Conservation (phyloP, 2,888 invertebrate genomes). For the Strigamia crassipes region DNA sequence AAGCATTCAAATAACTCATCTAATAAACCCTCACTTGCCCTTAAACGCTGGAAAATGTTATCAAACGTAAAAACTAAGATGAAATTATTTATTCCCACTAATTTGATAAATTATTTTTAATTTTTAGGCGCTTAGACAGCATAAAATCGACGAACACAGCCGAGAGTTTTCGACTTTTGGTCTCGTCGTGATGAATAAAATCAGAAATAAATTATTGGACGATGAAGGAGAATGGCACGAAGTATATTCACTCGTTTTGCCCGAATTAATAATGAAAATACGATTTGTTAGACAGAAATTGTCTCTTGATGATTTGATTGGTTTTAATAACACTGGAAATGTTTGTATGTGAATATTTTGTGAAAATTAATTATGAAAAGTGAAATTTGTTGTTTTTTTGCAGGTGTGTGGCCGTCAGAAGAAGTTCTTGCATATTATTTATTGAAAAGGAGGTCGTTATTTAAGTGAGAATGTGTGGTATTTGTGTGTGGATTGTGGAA, state of each 20-base stretch:
- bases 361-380: background rate
- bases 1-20: background rate
- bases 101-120: background rate
- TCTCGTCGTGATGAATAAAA: background rate
- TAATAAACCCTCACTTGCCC: background rate
- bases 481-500: no score
- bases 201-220: background rate
- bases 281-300: conserved; percentile 54
- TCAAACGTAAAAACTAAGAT: conserved; percentile 11
- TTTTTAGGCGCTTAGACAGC: conserved; percentile 5
- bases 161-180: background rate
- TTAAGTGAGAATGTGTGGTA: conserved; percentile 62
- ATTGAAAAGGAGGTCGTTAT: conserved; percentile 68
- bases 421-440: conserved; percentile 72
- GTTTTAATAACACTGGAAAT: conserved; percentile 82
- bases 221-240: background rate
- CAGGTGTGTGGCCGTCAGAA: conserved; percentile 74
- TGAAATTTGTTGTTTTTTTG: background rate
- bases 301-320: conserved; percentile 73
- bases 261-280: background rate
- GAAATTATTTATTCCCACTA: background rate
- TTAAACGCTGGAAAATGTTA: conserved; percentile 18
- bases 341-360: conserved; percentile 62
- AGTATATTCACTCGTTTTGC: background rate
- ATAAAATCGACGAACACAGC: background rate